Conservation (phyloP, 1,140 invertebrate species). For the Hylyphantes graminicola region DNA sequence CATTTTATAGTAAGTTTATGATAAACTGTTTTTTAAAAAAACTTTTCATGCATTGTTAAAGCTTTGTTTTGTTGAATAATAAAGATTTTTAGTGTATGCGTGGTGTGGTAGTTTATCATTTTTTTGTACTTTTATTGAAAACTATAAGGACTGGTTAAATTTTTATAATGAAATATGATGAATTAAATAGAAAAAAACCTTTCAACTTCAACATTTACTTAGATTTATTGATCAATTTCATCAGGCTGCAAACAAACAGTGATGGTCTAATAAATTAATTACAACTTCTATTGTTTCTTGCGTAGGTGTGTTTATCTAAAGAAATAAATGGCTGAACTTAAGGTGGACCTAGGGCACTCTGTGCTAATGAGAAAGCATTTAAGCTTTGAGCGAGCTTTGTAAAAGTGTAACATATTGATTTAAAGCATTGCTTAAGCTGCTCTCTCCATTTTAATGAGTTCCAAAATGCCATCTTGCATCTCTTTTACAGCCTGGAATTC, state of each 20-base stretch:
- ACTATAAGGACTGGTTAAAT: too few species aligned
- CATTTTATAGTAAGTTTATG: too few species aligned
- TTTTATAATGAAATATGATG: too few species aligned
- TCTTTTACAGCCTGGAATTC: constrained; percentile 77
- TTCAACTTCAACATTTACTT: too few species aligned
- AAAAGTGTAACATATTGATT: neutral
- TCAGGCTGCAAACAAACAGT: neutral
- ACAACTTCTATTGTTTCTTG: neutral
- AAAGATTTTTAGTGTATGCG: too few species aligned
- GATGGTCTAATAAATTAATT: constrained; percentile 13
- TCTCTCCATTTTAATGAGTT: constrained; percentile 90
- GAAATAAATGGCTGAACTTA: constrained; percentile 24
- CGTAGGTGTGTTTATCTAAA: constrained; percentile 24
- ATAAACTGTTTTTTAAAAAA: too few species aligned
- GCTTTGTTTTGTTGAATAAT: too few species aligned
- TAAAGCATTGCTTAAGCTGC: constrained; percentile 62
- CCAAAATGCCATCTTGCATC: constrained; percentile 82
- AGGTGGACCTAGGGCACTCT: constrained; percentile 20
- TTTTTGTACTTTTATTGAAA: too few species aligned
- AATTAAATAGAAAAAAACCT: too few species aligned
- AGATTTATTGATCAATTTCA: constrained; percentile 1
- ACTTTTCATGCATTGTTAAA: too few species aligned
- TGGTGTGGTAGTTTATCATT: too few species aligned
- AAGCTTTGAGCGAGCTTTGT: constrained; percentile 30
- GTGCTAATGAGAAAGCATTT: constrained; percentile 40